These are phyloP conservation scores for Drosophila sordidula DNA, from an alignment of 2,888 invertebrate genomes.

Conservation along the genomic window DNA sequence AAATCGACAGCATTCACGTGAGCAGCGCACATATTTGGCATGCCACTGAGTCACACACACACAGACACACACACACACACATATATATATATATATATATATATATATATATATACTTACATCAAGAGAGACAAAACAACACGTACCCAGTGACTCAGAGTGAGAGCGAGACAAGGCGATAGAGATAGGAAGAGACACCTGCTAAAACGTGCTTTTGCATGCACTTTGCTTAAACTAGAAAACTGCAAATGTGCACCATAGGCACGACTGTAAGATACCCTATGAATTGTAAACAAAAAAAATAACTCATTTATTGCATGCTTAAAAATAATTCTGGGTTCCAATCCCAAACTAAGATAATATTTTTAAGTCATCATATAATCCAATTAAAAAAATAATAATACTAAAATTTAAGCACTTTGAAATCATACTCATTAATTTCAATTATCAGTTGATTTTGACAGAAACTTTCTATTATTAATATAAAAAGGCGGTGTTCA, in stretches of 20 bases:
- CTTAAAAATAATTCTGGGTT: too few relatives aligned
- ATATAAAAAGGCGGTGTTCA: too few relatives aligned
- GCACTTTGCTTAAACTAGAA: neutral
- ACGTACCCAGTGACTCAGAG: slow-evolving; percentile 8
- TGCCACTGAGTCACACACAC: slow-evolving; percentile 38
- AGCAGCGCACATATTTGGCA: slow-evolving; percentile 47
- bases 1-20: slow-evolving; percentile 61
- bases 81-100: neutral
- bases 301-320: too few relatives aligned
- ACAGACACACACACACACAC: slow-evolving; percentile 4
- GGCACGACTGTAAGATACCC: slow-evolving; percentile 12
- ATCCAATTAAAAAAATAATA: too few relatives aligned
- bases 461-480: too few relatives aligned
- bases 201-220: slow-evolving; percentile 25
- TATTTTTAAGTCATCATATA: too few relatives aligned
- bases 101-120: neutral
- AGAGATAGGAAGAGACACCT: slow-evolving; percentile 4
- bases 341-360: too few relatives aligned
- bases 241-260: neutral
- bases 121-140: slow-evolving; percentile 4
- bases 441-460: too few relatives aligned
- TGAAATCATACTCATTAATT: too few relatives aligned
- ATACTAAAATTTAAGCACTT: too few relatives aligned
- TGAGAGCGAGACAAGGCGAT: neutral
- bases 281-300: neutral